A percentile compares a stretch with the other conserved stretches of the same genome.
Evolutionary conservation across 2,113 vertebrate genomes (phyloP).

Genomic region (Stigmatopora nigra): DNA sequence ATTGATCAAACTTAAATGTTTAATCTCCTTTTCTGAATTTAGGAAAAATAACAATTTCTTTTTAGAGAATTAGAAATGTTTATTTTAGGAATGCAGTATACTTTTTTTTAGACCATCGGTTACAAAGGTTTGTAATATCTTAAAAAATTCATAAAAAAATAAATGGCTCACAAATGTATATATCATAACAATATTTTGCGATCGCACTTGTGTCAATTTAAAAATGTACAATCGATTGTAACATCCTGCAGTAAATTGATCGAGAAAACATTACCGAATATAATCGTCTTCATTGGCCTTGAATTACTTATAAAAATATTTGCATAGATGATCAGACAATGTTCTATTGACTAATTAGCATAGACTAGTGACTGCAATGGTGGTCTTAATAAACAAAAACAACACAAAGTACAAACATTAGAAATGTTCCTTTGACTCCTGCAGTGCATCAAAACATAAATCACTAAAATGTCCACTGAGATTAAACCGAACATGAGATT

Average conservation of each 20-base stretch:
- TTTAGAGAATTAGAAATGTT: constrained; percentile 57
- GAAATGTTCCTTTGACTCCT: constrained; percentile 25
- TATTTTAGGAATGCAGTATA: constrained; percentile 53
- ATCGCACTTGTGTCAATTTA: constrained; percentile 36
- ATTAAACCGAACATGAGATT: constrained; percentile 10
- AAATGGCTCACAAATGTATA: constrained; percentile 56
- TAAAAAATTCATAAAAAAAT: constrained; percentile 61
- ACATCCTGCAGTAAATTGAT: constrained; percentile 31
- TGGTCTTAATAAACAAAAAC: neutral
- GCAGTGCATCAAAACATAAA: constrained; percentile 7
- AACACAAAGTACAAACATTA: constrained; percentile 2
- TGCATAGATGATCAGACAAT: constrained; percentile 18
- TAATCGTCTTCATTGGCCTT: constrained; percentile 24
- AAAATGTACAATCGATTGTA: constrained; percentile 32
- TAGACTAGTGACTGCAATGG: constrained; percentile 15
- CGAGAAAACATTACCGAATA: constrained; percentile 15
- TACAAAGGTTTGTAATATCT: constrained; percentile 46
- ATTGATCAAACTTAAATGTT: neutral
- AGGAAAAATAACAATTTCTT: neutral
- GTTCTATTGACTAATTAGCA: constrained; percentile 18
- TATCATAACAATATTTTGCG: constrained; percentile 49
- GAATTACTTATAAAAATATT: constrained; percentile 19
- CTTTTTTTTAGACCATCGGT: constrained; percentile 41
- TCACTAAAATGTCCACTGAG: neutral
- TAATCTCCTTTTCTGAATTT: too few relatives aligned